Percentiles rank a stretch among this genome's conserved stretches.
Evolutionary conservation across 2,797 vertebrate species (phyloP).

Genomic region (Trematomus bernacchii): DNA sequence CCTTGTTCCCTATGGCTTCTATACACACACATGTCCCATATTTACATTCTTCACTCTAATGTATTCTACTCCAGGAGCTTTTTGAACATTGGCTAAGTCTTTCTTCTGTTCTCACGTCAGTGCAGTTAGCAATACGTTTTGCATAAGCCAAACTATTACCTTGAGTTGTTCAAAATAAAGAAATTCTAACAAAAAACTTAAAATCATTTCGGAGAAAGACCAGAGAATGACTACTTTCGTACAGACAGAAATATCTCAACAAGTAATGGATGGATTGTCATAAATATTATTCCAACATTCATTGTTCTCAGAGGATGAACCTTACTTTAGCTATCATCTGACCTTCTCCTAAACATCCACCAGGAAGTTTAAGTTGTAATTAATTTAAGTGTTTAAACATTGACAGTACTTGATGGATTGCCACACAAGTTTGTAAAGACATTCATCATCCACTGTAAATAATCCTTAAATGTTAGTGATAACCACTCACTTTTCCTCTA

Average conservation of each 20-base stretch:
- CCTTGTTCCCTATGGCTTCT: background rate
- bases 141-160: too few species aligned
- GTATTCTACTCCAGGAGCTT: background rate
- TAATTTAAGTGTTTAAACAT: background rate
- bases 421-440: background rate
- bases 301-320: background rate
- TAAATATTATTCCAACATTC: background rate
- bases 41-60: conserved; percentile 7
- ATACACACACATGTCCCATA: background rate
- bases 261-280: background rate
- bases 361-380: background rate
- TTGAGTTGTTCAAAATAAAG: too few species aligned
- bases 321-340: background rate
- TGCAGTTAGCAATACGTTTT: background rate
- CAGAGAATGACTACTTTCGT: background rate
- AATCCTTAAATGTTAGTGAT: too few species aligned
- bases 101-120: background rate
- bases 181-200: too few species aligned
- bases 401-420: background rate
- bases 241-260: background rate
- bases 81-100: background rate
- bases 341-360: background rate
- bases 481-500: too few species aligned
- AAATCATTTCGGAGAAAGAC: background rate
- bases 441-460: too few species aligned